phyloP scores from a whole-genome alignment of 2,113 vertebrate species.

The Vireo altiloquus region DNA sequence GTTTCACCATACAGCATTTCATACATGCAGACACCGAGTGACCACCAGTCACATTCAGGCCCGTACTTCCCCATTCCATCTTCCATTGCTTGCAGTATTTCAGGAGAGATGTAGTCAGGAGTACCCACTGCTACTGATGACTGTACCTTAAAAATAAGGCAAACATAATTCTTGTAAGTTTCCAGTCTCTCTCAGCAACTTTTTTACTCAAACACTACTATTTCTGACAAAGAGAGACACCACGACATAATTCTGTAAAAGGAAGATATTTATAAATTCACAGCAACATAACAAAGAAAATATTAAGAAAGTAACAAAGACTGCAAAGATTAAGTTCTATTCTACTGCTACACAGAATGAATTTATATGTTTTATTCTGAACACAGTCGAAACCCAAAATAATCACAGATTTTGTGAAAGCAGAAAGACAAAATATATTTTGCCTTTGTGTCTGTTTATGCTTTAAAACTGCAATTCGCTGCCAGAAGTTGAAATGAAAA shows the following conservation, averaged over 20 bases:
- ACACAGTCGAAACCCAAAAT: background rate
- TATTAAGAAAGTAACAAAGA: background rate
- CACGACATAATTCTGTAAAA: background rate
- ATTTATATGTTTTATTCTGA: background rate
- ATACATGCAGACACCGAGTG: constrained; percentile 94
- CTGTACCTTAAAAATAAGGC: constrained; percentile 81
- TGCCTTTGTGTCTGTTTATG: background rate
- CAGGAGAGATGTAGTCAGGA: constrained; percentile 96
- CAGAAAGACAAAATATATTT: background rate
- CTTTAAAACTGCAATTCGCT: background rate
- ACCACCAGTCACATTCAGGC: constrained; percentile 98
- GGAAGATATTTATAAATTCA: background rate
- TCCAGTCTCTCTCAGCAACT: background rate
- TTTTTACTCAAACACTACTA: background rate
- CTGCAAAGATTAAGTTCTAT: background rate
- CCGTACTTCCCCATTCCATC: constrained; percentile 95
- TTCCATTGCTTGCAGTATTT: constrained; percentile 98
- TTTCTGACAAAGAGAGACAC: background rate
- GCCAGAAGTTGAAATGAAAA: background rate
- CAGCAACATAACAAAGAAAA: background rate
- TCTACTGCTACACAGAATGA: background rate
- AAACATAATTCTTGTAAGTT: background rate
- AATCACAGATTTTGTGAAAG: background rate
- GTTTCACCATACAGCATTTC: constrained; percentile 98
- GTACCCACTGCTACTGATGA: constrained; percentile 96